Base-by-base conservation (phyloP, 1,140 invertebrate species). In the Bombus soroeensis region DNA sequence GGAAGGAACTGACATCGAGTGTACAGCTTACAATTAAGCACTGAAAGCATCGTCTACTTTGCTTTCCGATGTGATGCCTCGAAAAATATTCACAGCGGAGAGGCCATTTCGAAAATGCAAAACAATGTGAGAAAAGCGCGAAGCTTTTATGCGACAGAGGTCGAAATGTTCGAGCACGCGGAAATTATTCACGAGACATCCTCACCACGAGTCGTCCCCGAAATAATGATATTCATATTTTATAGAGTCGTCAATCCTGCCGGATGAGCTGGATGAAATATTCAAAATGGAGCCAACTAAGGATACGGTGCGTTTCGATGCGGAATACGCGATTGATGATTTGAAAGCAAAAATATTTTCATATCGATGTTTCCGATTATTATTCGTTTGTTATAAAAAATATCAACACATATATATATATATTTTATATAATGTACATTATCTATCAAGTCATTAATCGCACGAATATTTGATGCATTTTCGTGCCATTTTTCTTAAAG, bases 181-280 rank as follows among this genome's bases (percentile, higher is more conserved):
- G 34, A 43, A 83, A 83, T 83, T 83, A 83, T 83, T 83, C 73
- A 83, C 41, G 22, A 39, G 28, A 39, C 43, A 32, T 53, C 6
- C 43, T 39, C 28, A 9, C 43, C 34, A 12, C 32, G 9, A 68
- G 4, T 34, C 43, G 39, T 68, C 1, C 53, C 13, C 13, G 62
- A 68, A 77, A 83, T 83, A 83, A 83, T 70, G 74, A 77, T 43
- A 39, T 77, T 76, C 64, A 83, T 83, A 83, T 77, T 83, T 83
- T 77, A 83, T 53, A n/a, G 18, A 28, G 10, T 76, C 72, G 32
- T 76, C 73, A 73, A 76, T 83, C 13, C 34, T 53, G 53, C 6
- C 3, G 13, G 10, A 43, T 32, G 47, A 41, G 41, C 3, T 39
- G 59, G 25, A 9, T 68, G 43, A 83, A 76, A 77, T 76, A 83